phyloP scores from a whole-genome alignment of 2,113 vertebrate species.

The Gymnobelideus leadbeateri region DNA sequence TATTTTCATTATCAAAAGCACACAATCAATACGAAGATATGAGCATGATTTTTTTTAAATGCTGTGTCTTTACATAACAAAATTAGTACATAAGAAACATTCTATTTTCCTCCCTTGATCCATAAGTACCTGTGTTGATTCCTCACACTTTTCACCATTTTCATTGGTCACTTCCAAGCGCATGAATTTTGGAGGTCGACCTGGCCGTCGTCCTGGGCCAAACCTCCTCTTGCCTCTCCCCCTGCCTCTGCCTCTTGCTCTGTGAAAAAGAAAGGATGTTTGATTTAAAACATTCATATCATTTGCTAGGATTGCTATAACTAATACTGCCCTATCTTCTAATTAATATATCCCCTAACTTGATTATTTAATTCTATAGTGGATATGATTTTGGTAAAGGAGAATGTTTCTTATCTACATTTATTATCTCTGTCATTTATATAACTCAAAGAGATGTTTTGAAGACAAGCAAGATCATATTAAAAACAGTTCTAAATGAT shows the following conservation, averaged over 20 bases:
- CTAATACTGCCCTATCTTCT: neutral
- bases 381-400: neutral
- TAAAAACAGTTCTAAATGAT: slow-evolving; percentile 23
- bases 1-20: neutral
- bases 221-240: slow-evolving; percentile 94
- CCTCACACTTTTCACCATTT: slow-evolving; percentile 86
- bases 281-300: slow-evolving; percentile 53
- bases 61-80: neutral
- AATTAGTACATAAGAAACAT: neutral
- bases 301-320: neutral
- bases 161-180: slow-evolving; percentile 90
- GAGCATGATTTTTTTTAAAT: neutral
- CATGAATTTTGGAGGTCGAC: slow-evolving; percentile 95
- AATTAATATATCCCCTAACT: slow-evolving; percentile 2
- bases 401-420: neutral
- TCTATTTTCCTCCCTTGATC: neutral
- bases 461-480: neutral
- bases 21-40: neutral
- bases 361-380: slow-evolving; percentile 28
- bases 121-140: slow-evolving; percentile 86
- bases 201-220: slow-evolving; percentile 92
- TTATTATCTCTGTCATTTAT: slow-evolving; percentile 24
- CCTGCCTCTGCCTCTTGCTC: slow-evolving; percentile 92
- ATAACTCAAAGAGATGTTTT: neutral
- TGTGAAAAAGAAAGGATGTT: slow-evolving; percentile 79